Evolutionary conservation across 1,140 invertebrate genomes (phyloP), one percentile per base, ranked within the genome.

Genomic region (Holotrichia oblita): DNA sequence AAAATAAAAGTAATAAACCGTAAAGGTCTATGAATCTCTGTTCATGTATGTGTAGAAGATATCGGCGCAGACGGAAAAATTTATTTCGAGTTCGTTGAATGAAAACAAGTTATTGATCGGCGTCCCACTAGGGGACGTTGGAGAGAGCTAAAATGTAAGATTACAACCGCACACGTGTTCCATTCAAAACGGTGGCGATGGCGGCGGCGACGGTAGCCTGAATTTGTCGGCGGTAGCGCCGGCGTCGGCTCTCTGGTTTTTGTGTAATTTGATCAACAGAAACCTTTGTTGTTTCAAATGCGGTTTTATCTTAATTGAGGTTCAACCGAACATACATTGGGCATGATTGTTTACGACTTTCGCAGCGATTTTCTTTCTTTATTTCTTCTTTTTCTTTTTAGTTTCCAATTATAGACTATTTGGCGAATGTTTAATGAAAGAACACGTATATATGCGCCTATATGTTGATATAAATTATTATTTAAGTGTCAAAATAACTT

Each of bases 271-370:
- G 61, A 64, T 64, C 61, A 64, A 22, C 61, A 27, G 61, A 64
- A 64, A 24, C 61, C 61, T 64, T 64, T 64, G 61, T 64, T 64
- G 61, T 64, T 64, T 27, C 61, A 64, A 64, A 64, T 64, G 61
- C 61, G 61, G 61, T 64, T 64, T 64, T 64, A 64, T 64, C 61
- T 64, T 64, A 64, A 64, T 64, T 64, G 61, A 64, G 61, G 61
- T 64, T 64, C 61, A 64, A 64, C 61, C 24, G 61, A 64, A 64
- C 61, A 64, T 64, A 64, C 61, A 64, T 64, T 64, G 61, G 22
- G 22, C 61, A 64, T 64, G 61, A 64, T 64, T 64, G 61, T 64
- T 64, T 64, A 64, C 22, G 61, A 20, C 61, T 27, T 64, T 64
- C 22, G 22, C 10, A 6, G 3, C 61, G 61, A 64, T 64, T 27